A percentile compares a stretch with the other conserved stretches of the same genome.
Conservation (phyloP, 2,113 vertebrate species). For the Lampris incognitus region DNA sequence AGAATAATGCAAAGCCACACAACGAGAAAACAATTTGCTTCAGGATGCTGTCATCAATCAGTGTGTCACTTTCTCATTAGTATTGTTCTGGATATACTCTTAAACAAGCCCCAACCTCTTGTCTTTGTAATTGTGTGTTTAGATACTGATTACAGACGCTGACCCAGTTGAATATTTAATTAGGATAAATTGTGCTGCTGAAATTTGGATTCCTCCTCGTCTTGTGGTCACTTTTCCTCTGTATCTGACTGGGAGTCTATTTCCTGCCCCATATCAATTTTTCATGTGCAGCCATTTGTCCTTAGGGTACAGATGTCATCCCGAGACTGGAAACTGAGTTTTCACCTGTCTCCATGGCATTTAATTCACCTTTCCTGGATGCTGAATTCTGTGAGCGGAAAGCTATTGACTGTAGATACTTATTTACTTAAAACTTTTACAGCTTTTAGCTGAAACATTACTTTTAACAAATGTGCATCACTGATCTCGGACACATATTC, state of each 20-base stretch:
- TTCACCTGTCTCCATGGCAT: slow-evolving; percentile 57
- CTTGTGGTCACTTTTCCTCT: slow-evolving; percentile 54
- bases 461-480: slow-evolving; percentile 33
- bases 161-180: slow-evolving; percentile 74
- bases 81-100: slow-evolving; percentile 64
- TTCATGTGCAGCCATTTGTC: slow-evolving; percentile 79
- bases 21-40: slow-evolving; percentile 57
- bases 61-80: slow-evolving; percentile 59
- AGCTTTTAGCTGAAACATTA: slow-evolving; percentile 31
- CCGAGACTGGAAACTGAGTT: slow-evolving; percentile 60
- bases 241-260: slow-evolving; percentile 72
- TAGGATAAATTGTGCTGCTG: slow-evolving; percentile 71
- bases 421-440: slow-evolving; percentile 45
- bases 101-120: slow-evolving; percentile 70
- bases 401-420: slow-evolving; percentile 23
- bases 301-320: slow-evolving; percentile 72
- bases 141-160: slow-evolving; percentile 63
- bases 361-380: slow-evolving; percentile 59
- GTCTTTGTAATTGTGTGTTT: slow-evolving; percentile 75
- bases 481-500: slow-evolving; percentile 22
- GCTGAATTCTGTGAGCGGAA: slow-evolving; percentile 29
- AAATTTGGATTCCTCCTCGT: slow-evolving; percentile 65
- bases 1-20: slow-evolving; percentile 22
- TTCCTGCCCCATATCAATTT: slow-evolving; percentile 81
- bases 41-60: slow-evolving; percentile 67